A percentile compares a stretch with the other conserved stretches of the same genome.
Evolutionary conservation across 2,113 vertebrate genomes (phyloP).

Genomic region (Ascaphus truei): DNA sequence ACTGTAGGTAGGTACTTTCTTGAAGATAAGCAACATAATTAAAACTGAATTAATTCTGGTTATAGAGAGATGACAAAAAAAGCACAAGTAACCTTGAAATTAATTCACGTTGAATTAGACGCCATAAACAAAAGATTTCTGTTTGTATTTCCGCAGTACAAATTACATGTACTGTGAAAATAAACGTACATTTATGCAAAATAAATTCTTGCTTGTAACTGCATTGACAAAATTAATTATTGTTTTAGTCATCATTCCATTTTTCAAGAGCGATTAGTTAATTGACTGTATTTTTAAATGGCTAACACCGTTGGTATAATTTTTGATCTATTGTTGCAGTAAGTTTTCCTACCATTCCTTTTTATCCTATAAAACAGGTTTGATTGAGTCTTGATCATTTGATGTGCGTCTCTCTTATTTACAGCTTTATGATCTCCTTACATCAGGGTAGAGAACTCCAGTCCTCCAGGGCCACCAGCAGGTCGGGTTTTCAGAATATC

Average conservation of each 20-base stretch:
- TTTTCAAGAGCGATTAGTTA: background rate
- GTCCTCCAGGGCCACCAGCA: no score
- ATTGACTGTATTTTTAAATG: no score
- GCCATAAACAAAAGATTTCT: conserved; percentile 24
- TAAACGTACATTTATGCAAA: background rate
- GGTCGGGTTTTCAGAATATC: no score
- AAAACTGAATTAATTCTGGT: conserved; percentile 32
- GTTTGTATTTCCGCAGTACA: conserved; percentile 7
- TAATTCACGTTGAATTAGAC: conserved; percentile 15
- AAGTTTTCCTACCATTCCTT: no score
- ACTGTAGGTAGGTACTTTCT: conserved; percentile 14
- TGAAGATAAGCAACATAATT: conserved; percentile 26
- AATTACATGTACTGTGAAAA: conserved; percentile 4
- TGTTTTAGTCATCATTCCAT: background rate
- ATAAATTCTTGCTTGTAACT: background rate
- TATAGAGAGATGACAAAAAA: conserved; percentile 26
- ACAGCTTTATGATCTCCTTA: no score
- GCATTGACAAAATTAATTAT: conserved; percentile 9
- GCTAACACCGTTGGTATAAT: background rate
- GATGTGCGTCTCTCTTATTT: no score
- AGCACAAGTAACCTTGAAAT: conserved; percentile 33
- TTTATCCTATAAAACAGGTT: no score
- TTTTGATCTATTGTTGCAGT: no score
- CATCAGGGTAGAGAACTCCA: no score
- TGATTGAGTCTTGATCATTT: no score